Percentiles rank a stretch among this genome's conserved stretches.
These are phyloP conservation scores for Suncus etruscus DNA, from an alignment of 2,113 vertebrate species.

Conservation along the genomic window DNA sequence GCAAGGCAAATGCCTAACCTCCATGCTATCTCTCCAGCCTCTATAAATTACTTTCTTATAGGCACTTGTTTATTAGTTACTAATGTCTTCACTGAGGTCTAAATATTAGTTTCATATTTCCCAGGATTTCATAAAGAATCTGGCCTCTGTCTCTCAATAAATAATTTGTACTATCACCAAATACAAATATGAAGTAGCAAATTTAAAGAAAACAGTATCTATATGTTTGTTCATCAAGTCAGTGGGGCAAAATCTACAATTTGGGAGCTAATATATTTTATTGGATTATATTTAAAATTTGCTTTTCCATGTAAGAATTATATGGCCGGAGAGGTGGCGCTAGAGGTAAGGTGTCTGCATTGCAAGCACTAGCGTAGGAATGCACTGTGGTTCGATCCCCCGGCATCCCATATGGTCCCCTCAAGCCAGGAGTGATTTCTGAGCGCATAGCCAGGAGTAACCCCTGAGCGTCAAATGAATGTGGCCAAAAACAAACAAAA, in stretches of 20 bases:
- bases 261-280: background rate
- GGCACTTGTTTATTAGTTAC: background rate
- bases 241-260: constrained; percentile 29
- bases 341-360: no score
- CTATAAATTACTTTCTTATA: background rate
- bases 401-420: no score
- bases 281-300: constrained; percentile 37
- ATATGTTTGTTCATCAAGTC: background rate
- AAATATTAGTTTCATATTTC: constrained; percentile 34
- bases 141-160: background rate
- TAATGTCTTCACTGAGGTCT: background rate
- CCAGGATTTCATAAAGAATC: background rate
- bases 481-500: no score
- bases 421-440: no score
- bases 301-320: constrained; percentile 26
- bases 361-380: no score
- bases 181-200: background rate
- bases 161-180: background rate
- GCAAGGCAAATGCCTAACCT: no score
- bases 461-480: no score
- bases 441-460: no score
- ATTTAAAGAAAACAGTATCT: background rate
- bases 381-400: no score
- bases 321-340: no score
- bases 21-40: no score